Conservation (phyloP, 2,888 invertebrate species). For the Noctua fimbriata region DNA sequence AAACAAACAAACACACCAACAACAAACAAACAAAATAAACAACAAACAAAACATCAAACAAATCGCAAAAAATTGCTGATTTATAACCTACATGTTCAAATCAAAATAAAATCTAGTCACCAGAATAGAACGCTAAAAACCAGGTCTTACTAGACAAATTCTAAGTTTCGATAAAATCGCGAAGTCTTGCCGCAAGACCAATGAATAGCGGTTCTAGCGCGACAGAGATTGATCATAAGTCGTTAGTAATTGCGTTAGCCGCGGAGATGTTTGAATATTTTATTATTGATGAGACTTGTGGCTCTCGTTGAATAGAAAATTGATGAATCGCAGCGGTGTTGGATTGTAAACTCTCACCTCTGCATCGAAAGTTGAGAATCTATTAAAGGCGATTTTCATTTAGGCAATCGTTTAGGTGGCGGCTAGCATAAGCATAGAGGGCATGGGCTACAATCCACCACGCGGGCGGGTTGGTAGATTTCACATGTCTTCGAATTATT, state of each 20-base stretch:
- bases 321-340: neutral
- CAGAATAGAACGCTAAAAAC: too few relatives aligned
- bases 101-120: too few relatives aligned
- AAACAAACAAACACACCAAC: too few relatives aligned
- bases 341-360: neutral
- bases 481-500: too few relatives aligned
- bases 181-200: slow-evolving; percentile 20
- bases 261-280: slow-evolving; percentile 57
- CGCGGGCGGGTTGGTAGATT: too few relatives aligned
- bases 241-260: slow-evolving; percentile 56
- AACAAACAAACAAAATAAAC: too few relatives aligned
- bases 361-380: neutral
- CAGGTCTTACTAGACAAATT: slow-evolving; percentile 25
- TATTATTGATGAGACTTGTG: slow-evolving; percentile 32
- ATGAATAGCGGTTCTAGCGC: slow-evolving; percentile 25
- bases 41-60: too few relatives aligned
- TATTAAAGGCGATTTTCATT: neutral
- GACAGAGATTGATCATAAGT: slow-evolving; percentile 61
- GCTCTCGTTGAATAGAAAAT: neutral
- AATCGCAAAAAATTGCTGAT: too few relatives aligned
- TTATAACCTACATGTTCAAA: too few relatives aligned
- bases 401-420: too few relatives aligned
- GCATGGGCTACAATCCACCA: too few relatives aligned
- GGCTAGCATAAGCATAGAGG: too few relatives aligned
- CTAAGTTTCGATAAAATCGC: slow-evolving; percentile 16